Percentiles rank a stretch among this genome's conserved stretches.
Evolutionary conservation across 2,797 vertebrate species (phyloP).

Genomic region (Tenualosa thibaudeaui): DNA sequence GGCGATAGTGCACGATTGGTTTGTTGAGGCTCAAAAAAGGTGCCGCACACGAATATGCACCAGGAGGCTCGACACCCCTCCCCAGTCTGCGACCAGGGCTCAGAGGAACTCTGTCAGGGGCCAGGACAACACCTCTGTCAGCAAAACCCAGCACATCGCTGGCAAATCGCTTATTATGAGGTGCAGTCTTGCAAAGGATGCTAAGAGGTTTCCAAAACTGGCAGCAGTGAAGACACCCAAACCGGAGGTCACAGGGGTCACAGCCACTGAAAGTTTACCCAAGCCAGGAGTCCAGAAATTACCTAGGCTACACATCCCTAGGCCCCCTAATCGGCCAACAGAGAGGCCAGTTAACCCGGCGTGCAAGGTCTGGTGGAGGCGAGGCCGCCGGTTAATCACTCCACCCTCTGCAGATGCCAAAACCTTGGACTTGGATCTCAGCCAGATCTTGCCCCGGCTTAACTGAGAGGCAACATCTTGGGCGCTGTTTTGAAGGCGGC

Average conservation of each 20-base stretch:
- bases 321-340: too few relatives aligned
- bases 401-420: background rate
- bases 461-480: background rate
- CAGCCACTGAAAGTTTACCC: too few relatives aligned
- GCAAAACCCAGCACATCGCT: too few relatives aligned
- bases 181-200: background rate
- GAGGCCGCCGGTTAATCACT: background rate
- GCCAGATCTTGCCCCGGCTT: background rate
- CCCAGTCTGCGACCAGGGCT: background rate
- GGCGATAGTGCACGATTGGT: slow-evolving; percentile 85
- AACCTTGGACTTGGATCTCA: background rate
- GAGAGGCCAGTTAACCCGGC: too few relatives aligned
- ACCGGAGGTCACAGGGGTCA: too few relatives aligned
- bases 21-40: slow-evolving; percentile 71
- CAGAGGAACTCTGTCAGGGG: background rate
- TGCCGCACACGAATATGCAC: background rate
- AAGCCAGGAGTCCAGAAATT: too few relatives aligned
- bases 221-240: too few relatives aligned
- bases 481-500: background rate
- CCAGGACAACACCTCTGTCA: too few relatives aligned
- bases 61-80: background rate
- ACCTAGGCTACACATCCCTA: background rate
- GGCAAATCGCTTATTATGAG: background rate
- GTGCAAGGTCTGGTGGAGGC: background rate
- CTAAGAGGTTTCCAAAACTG: background rate